Conservation (phyloP, 2,888 invertebrate species). For the Ichneumoninae sp. region DNA sequence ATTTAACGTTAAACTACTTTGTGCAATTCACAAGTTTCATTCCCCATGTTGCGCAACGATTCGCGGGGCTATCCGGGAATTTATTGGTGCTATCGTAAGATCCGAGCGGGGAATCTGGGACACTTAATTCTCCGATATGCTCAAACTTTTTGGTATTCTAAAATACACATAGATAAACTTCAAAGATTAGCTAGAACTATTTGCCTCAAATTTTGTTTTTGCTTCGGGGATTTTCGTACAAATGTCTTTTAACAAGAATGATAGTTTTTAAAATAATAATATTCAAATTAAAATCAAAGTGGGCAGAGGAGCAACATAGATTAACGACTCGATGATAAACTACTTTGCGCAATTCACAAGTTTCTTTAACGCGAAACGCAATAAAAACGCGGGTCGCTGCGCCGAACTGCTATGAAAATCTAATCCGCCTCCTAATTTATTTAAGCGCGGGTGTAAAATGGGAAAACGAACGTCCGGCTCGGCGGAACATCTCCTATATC, state of each 20-base stretch:
- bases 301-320: neutral
- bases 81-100: too few relatives aligned
- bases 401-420: neutral
- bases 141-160: neutral
- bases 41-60: neutral
- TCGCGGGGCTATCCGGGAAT: too few relatives aligned
- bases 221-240: too few relatives aligned
- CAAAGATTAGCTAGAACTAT: too few relatives aligned
- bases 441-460: neutral
- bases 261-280: neutral
- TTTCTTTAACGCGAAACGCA: neutral
- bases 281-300: too few relatives aligned
- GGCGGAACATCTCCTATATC: slow-evolving; percentile 9
- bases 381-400: neutral
- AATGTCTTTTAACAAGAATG: neutral
- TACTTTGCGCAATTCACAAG: neutral
- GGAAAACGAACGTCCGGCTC: neutral
- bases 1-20: too few relatives aligned
- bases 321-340: neutral
- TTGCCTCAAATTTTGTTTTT: neutral
- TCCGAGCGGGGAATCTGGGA: neutral
- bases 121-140: neutral
- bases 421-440: neutral
- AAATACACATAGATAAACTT: too few relatives aligned
- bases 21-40: neutral